Conservation (phyloP, 2,888 invertebrate genomes). For the Gari tellinella region DNA sequence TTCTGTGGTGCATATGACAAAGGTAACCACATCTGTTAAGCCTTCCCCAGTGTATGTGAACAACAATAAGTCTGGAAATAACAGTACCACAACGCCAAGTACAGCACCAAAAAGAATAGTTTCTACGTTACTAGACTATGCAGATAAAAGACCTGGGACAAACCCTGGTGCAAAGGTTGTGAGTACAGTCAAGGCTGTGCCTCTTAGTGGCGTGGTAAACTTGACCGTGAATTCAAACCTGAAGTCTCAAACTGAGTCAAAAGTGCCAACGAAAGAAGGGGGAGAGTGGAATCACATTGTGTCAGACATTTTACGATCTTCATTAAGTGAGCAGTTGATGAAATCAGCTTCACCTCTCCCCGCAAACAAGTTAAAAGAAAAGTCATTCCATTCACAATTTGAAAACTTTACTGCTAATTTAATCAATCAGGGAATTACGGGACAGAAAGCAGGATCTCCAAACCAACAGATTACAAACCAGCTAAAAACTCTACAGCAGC, state of each 20-base stretch:
- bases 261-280: slow-evolving; percentile 25
- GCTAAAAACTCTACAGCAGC: slow-evolving; percentile 11
- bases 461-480: background rate
- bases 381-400: slow-evolving; percentile 62
- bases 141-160: no score
- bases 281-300: slow-evolving; percentile 64
- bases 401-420: slow-evolving; percentile 48
- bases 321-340: slow-evolving; percentile 31
- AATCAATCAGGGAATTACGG: background rate
- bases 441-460: slow-evolving; percentile 3
- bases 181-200: no score
- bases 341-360: slow-evolving; percentile 8
- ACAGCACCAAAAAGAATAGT: no score
- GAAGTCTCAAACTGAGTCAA: slow-evolving; percentile 21
- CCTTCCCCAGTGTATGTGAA: no score
- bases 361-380: background rate
- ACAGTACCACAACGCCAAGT: no score
- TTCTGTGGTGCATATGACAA: no score
- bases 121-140: no score
- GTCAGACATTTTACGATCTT: slow-evolving; percentile 64
- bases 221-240: slow-evolving; percentile 14
- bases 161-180: no score
- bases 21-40: no score
- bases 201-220: background rate
- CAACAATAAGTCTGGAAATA: no score